phyloP scores from a whole-genome alignment of 2,113 vertebrate species.

The Megaceryle torquata region DNA sequence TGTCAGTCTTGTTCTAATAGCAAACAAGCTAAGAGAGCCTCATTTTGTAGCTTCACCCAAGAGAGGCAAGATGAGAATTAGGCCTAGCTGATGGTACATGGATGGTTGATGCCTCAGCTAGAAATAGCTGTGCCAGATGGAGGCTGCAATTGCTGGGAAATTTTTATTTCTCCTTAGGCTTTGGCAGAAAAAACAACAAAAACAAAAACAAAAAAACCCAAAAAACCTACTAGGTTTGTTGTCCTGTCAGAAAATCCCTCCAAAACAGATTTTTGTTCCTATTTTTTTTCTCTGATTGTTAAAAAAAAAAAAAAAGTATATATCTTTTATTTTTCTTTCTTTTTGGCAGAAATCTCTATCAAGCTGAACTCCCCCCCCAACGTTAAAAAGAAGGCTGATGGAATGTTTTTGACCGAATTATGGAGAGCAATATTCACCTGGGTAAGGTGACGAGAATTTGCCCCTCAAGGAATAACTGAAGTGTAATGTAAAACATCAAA shows the following conservation, averaged over 20 bases:
- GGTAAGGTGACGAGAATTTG: slow-evolving; percentile 60
- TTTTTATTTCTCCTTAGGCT: neutral
- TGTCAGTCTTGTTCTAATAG: neutral
- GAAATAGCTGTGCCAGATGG: neutral
- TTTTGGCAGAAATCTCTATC: neutral
- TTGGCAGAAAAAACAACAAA: neutral
- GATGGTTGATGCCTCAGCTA: neutral
- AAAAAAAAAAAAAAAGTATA: neutral
- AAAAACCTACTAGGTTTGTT: neutral
- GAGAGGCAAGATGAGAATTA: neutral
- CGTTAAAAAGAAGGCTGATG: neutral
- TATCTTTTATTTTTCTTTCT: neutral
- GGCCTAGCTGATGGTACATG: neutral
- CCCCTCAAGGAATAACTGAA: slow-evolving; percentile 67
- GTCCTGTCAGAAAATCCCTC: neutral
- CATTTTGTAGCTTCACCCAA: neutral
- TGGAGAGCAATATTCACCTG: slow-evolving; percentile 11
- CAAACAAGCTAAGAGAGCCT: neutral
- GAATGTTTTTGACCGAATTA: slow-evolving; percentile 64
- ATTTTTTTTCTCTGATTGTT: neutral
- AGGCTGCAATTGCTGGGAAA: neutral
- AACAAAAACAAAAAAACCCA: too few relatives aligned
- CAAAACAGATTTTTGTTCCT: neutral
- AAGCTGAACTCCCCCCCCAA: neutral
- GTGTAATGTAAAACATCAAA: slow-evolving; percentile 62